Base-by-base conservation (phyloP, 2,888 invertebrate genomes). In the Sicus ferrugineus region DNA sequence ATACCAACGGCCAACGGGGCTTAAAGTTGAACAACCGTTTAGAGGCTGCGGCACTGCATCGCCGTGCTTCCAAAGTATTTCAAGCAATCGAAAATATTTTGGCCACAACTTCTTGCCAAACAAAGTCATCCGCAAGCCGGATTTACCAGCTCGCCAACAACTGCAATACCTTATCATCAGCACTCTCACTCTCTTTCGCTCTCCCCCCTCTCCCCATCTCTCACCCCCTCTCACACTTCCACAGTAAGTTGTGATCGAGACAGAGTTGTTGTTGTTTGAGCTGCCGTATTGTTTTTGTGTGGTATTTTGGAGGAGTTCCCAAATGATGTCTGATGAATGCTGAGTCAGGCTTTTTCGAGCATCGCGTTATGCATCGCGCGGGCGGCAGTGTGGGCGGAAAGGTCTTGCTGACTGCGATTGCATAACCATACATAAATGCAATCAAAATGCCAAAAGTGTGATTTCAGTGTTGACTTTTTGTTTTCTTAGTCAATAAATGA, bases 1-100 rank as follows among this genome's bases (percentile, higher is more conserved):
- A 38, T 38, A 59, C 14, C 34, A 59, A 54, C 11, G 23, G 5
- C 6, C n/a, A 56, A 28, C 5, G 21, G 19, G 11, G 38, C 21
- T 56, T 34, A 19, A 38, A 59, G 67, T 67, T 67, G 58, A 67
- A 67, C 59, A 67, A 58, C 67, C 59, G 67, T 46, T 48, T 48
- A 48, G 21, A 30, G 56, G 38, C 46, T 23, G 21, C 65, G 14
- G 2, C 11, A 23, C 42, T 14, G 14, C 42, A n/a, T 3, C 42
- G 16, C 16, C 42, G 11, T 16, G 16, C 42, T 14, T 19, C 42
- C 14, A 34, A 54, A 54, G 19, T 46, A 54, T 23, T 28, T 23
- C 54, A 21, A 58, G 26, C 46, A 46, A 48, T 59, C 46, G 30
- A 4, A 56, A 11, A 30, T 30, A 52, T 5, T 16, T 16, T 52